phyloP scores from a whole-genome alignment of 2,888 invertebrate species.

The Odontocolon sp. region DNA sequence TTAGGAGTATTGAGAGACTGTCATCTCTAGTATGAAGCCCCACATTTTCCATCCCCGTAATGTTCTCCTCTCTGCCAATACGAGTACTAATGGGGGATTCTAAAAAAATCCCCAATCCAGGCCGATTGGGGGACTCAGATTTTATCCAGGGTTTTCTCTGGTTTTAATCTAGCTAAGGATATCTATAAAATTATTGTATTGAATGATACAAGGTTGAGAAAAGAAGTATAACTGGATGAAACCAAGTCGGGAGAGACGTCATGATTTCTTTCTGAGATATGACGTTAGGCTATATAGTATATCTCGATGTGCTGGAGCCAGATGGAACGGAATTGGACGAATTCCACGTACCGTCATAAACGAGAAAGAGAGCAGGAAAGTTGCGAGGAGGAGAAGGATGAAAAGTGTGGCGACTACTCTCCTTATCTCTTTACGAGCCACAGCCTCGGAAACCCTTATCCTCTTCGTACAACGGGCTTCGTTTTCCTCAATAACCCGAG shows the following conservation, averaged over 20 bases:
- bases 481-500: constrained; percentile 47
- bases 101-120: no score
- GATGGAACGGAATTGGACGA: constrained; percentile 64
- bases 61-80: no score
- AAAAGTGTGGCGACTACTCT: constrained; percentile 48
- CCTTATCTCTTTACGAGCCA: constrained; percentile 62
- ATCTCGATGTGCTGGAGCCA: constrained; percentile 58
- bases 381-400: constrained; percentile 28
- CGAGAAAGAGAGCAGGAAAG: constrained; percentile 42
- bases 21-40: no score
- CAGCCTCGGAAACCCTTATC: constrained; percentile 51
- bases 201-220: neutral
- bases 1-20: no score
- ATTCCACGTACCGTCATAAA: constrained; percentile 60
- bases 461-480: neutral
- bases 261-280: constrained; percentile 53
- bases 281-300: constrained; percentile 22
- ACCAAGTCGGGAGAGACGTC: constrained; percentile 49
- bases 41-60: no score
- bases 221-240: constrained; percentile 21
- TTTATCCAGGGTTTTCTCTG: no score
- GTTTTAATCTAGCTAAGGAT: no score
- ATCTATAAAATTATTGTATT: neutral
- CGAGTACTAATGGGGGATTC: no score
- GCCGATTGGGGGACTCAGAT: no score